Conservation (phyloP, 1,140 invertebrate genomes). For the Acyrthosiphon pisum region DNA sequence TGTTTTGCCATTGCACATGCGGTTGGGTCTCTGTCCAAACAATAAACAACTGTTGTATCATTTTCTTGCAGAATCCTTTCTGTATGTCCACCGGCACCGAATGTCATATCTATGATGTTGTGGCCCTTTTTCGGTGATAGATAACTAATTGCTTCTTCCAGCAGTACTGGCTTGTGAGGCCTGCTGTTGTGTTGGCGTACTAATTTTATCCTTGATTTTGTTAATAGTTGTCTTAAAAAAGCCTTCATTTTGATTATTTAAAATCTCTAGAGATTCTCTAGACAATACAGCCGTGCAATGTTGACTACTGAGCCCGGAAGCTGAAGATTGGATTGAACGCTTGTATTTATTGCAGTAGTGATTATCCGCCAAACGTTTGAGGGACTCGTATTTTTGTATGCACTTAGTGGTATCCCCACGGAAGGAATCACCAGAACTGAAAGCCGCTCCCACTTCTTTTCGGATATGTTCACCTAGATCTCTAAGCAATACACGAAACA, state of each 20-base stretch:
- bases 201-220: conserved; percentile 46
- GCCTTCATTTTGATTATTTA: background rate
- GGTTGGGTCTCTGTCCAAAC: conserved; percentile 87
- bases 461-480: conserved; percentile 80
- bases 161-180: conserved; percentile 76
- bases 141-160: conserved; percentile 73
- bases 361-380: conserved; percentile 76
- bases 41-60: conserved; percentile 72
- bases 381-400: conserved; percentile 71
- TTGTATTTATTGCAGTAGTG: conserved; percentile 73
- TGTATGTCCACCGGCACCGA: conserved; percentile 92
- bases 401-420: conserved; percentile 69
- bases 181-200: background rate
- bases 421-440: conserved; percentile 68
- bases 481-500: conserved; percentile 68
- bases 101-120: conserved; percentile 86
- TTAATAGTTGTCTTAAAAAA: background rate
- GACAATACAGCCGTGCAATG: conserved; percentile 76
- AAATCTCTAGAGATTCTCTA: conserved; percentile 71
- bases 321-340: conserved; percentile 67
- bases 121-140: conserved; percentile 71
- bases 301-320: conserved; percentile 73
- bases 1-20: conserved; percentile 74
- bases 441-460: conserved; percentile 72
- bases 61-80: conserved; percentile 68